These are phyloP conservation scores for rabbit (Oryctolagus cuniculus) DNA, from an alignment of 2,113 vertebrate genomes.

Conservation along the genomic window DNA sequence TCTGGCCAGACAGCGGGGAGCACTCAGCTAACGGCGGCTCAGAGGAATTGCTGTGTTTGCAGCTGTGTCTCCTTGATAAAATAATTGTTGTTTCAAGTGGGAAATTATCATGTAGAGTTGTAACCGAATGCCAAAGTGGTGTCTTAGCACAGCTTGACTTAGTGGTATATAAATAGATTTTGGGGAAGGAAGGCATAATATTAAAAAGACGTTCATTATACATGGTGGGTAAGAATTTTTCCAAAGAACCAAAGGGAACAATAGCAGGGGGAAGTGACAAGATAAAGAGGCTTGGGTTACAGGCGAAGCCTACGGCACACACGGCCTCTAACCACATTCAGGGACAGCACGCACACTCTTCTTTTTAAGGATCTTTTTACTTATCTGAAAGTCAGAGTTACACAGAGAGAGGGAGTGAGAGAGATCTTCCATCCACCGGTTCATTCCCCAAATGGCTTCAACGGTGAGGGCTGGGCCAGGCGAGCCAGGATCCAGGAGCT, in stretches of 20 bases:
- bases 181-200: slow-evolving; percentile 55
- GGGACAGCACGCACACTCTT: background rate
- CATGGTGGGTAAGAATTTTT: slow-evolving; percentile 15
- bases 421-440: no score
- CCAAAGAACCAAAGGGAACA: slow-evolving; percentile 26
- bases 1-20: slow-evolving; percentile 76
- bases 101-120: slow-evolving; percentile 73
- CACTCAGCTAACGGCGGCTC: slow-evolving; percentile 58
- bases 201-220: slow-evolving; percentile 52
- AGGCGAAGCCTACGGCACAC: background rate
- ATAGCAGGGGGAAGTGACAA: background rate
- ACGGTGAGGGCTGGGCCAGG: no score
- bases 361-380: no score
- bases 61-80: slow-evolving; percentile 81
- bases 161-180: slow-evolving; percentile 72
- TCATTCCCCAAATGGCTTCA: no score
- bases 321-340: background rate
- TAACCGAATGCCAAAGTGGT: slow-evolving; percentile 62
- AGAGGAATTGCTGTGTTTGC: slow-evolving; percentile 70
- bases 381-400: no score
- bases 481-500: no score
- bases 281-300: background rate
- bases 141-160: slow-evolving; percentile 60
- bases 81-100: slow-evolving; percentile 79
- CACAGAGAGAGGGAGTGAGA: no score